Evolutionary conservation across 2,113 vertebrate species (phyloP).

Genomic region (Xenus cinereus): DNA sequence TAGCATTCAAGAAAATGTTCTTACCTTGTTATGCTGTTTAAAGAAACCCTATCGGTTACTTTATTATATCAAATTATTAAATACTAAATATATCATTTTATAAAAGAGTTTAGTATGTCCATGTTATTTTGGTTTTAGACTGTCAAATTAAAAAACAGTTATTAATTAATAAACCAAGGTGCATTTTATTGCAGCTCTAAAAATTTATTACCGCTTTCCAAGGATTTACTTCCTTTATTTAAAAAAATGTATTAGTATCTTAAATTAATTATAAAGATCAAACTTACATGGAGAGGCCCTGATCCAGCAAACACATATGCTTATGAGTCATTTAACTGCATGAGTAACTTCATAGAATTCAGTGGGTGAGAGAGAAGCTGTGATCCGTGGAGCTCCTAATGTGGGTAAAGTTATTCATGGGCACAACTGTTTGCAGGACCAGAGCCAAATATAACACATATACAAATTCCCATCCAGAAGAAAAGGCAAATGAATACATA

Average conservation of each 20-base stretch:
- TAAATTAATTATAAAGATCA: neutral
- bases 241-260: neutral
- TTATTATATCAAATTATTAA: neutral
- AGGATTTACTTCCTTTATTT: neutral
- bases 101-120: neutral
- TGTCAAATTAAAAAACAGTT: neutral
- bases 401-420: slow-evolving; percentile 7
- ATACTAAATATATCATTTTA: neutral
- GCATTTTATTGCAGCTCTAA: slow-evolving; percentile 2
- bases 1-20: neutral
- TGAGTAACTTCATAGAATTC: slow-evolving; percentile 34
- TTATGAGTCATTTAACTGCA: slow-evolving; percentile 15
- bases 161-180: slow-evolving; percentile 7
- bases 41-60: neutral
- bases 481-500: slow-evolving; percentile 32
- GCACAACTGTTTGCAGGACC: slow-evolving; percentile 41
- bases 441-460: slow-evolving; percentile 50
- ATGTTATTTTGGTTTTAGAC: neutral
- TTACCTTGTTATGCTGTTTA: neutral
- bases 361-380: slow-evolving; percentile 40
- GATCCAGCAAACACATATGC: slow-evolving; percentile 16
- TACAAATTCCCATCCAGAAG: slow-evolving; percentile 1
- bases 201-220: slow-evolving; percentile 8
- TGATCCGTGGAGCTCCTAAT: neutral
- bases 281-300: neutral